A percentile compares a stretch with the other conserved stretches of the same genome.
phyloP scores from a whole-genome alignment of 2,797 vertebrate species.

The Cuniculus paca region DNA sequence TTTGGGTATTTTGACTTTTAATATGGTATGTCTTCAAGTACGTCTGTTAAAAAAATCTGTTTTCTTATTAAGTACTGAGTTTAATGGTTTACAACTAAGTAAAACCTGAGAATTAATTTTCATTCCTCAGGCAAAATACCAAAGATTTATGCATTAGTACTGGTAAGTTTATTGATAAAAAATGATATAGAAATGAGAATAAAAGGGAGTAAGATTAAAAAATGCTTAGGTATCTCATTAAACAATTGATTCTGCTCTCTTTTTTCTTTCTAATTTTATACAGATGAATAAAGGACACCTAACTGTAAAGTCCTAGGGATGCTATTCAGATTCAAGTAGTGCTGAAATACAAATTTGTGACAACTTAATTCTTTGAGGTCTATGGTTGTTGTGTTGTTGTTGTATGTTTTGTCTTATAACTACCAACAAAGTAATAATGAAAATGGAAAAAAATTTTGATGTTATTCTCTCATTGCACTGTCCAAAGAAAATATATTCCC shows the following conservation, averaged over 20 bases:
- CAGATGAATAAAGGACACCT: background rate
- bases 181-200: background rate
- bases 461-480: constrained; percentile 75
- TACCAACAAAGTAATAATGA: constrained; percentile 71
- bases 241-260: background rate
- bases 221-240: background rate
- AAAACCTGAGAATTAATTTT: constrained; percentile 39
- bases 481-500: constrained; percentile 76
- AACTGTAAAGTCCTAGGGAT: background rate
- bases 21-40: background rate
- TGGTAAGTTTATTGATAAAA: constrained; percentile 2
- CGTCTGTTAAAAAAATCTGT: background rate
- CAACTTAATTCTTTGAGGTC: constrained; percentile 53
- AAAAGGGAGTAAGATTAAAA: background rate
- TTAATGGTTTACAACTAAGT: constrained; percentile 53
- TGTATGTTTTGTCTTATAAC: constrained; percentile 47
- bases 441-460: constrained; percentile 62
- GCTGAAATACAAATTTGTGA: constrained; percentile 41
- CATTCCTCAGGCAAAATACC: constrained; percentile 35
- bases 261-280: constrained; percentile 24
- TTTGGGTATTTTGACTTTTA: background rate
- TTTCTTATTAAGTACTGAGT: constrained; percentile 24
- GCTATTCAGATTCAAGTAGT: constrained; percentile 47
- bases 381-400: background rate
- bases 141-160: background rate